phyloP scores from a whole-genome alignment of 2,797 vertebrate genomes.

The Xerus rutilus region DNA sequence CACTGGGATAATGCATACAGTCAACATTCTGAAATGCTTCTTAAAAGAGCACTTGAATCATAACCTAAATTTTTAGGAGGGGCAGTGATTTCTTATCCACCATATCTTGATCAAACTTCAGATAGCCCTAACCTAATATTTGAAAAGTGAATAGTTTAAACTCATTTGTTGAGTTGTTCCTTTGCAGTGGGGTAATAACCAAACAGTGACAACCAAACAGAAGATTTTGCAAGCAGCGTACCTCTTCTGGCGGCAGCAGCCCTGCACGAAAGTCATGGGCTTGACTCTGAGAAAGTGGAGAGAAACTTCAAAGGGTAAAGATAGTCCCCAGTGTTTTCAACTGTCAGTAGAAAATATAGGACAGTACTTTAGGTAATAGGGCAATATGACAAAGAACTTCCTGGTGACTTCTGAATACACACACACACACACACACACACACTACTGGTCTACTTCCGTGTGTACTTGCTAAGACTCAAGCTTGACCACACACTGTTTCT shows the following conservation, averaged over 20 bases:
- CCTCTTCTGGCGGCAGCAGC: slow-evolving; percentile 42
- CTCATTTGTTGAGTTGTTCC: slow-evolving; percentile 79
- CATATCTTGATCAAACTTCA: slow-evolving; percentile 85
- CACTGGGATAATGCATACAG: slow-evolving; percentile 79
- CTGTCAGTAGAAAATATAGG: background rate
- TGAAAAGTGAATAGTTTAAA: slow-evolving; percentile 85
- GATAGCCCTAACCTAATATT: slow-evolving; percentile 85
- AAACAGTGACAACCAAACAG: slow-evolving; percentile 79
- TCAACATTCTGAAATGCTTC: slow-evolving; percentile 82
- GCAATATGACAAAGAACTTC: background rate
- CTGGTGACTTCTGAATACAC: background rate
- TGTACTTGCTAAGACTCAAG: background rate
- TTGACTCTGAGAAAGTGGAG: background rate
- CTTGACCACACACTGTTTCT: background rate
- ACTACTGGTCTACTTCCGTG: background rate
- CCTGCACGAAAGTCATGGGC: slow-evolving; percentile 22
- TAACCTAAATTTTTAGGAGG: slow-evolving; percentile 85
- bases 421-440: background rate
- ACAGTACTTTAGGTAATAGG: background rate
- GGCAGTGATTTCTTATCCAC: slow-evolving; percentile 82
- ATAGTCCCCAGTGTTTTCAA: background rate
- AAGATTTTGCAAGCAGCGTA: slow-evolving; percentile 76
- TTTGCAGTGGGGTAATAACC: slow-evolving; percentile 76
- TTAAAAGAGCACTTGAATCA: slow-evolving; percentile 82
- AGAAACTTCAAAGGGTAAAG: background rate